Conservation (phyloP, 2,113 vertebrate genomes). For the Todiramphus chloris region DNA sequence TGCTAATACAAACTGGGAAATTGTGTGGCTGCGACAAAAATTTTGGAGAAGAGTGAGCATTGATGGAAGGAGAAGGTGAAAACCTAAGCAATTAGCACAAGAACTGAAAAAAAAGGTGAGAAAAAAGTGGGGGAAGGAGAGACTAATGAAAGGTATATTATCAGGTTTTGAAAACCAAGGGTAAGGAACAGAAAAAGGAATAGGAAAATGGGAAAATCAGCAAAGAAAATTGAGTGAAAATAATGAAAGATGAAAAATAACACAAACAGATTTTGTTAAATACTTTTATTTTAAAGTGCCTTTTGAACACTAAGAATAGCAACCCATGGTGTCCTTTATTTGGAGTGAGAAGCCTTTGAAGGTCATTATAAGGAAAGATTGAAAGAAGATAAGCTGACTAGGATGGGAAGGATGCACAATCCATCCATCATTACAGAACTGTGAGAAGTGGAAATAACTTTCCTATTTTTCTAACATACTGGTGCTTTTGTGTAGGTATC, state of each 20-base stretch:
- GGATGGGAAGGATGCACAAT: neutral
- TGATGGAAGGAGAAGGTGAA: neutral
- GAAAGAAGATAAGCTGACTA: neutral
- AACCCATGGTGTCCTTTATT: neutral
- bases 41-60: neutral
- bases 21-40: neutral
- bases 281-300: neutral
- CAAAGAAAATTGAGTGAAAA: neutral
- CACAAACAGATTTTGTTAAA: neutral
- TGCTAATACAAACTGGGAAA: neutral
- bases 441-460: neutral
- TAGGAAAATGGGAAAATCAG: fast-evolving
- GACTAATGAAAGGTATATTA: neutral
- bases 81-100: neutral
- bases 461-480: neutral
- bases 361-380: neutral
- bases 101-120: neutral
- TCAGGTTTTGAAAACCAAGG: neutral
- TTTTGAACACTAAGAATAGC: neutral
- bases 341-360: neutral
- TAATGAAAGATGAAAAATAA: neutral
- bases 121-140: neutral
- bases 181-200: neutral
- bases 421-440: neutral
- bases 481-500: neutral